A percentile compares a stretch with the other conserved stretches of the same genome.
Evolutionary conservation across 2,113 vertebrate species (phyloP).

Genomic region (Lamprotornis superbus): DNA sequence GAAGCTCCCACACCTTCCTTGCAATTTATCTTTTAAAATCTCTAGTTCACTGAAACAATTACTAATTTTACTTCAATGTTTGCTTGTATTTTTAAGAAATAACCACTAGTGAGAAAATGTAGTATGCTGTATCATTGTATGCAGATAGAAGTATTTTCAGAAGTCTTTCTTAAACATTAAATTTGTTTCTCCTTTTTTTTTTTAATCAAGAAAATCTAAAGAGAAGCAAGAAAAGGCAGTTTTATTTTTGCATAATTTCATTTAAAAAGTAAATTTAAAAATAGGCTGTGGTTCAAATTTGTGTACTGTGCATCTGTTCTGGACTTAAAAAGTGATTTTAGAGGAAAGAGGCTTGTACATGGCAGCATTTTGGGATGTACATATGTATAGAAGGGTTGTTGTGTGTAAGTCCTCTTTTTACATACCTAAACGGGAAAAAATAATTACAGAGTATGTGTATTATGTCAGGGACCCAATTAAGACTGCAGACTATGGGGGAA

Average conservation of each 20-base stretch:
- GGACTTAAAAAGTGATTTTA: not conserved
- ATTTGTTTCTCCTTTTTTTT: not conserved
- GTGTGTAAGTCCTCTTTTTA: not conserved
- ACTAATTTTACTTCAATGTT: not conserved
- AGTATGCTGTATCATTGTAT: not conserved
- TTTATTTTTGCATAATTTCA: not conserved
- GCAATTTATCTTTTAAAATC: not conserved
- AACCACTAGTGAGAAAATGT: not conserved
- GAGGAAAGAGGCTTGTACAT: not conserved
- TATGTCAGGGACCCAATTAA: not conserved
- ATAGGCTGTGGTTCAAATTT: not conserved
- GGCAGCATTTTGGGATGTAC: not conserved
- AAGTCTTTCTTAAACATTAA: not conserved
- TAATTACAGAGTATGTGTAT: not conserved
- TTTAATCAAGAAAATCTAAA: not conserved
- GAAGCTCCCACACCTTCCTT: not conserved
- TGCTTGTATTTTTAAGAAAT: not conserved
- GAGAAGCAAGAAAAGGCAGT: not conserved
- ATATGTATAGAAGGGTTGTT: not conserved
- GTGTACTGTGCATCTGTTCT: not conserved
- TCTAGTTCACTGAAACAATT: not conserved
- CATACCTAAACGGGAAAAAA: not conserved
- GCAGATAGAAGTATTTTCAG: not conserved
- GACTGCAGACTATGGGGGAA: not conserved
- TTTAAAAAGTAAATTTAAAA: not conserved